Base-by-base conservation (phyloP, 1,140 invertebrate species). In the Diachasmimorpha longicaudata region DNA sequence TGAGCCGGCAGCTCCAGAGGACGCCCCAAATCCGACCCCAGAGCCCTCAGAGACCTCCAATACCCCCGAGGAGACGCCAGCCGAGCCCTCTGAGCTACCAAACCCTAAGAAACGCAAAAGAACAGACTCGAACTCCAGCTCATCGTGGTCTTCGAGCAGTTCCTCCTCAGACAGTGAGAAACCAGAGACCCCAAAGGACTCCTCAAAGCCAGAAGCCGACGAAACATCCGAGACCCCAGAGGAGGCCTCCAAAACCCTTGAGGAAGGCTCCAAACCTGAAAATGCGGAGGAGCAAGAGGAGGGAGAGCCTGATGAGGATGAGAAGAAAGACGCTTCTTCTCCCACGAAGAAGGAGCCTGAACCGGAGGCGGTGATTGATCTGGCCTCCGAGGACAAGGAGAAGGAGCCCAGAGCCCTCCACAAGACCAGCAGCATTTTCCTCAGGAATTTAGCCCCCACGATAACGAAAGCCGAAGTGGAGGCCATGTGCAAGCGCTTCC, bases 391-490 rank as follows among this genome's bases (percentile, higher is more conserved):
- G 79, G 88, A 89, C 19, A 87, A 90, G 81, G 83, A 91, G 90
- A 80, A 91, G 89, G 93, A 94, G 84, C 91, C 91, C 0, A 90
- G 93, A 74, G 93, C 93, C 23, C 87, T 95, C 21, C 98, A 99
- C 85, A 96, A 97, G 86, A 99, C 98, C 3, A 96, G 95, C 19
- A 99, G 98, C 0, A 99, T 99, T 77, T 99, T 99, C 83, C 90
- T 99, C 14, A 91, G 98, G 36, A 99, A 99, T 88, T 91, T 99
- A 37, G 96, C 98, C 0, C 97, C 98, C 0, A 95, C 95, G 2
- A 98, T 99, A 70, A 99, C 97, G 0, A 98, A 98, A 85, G 94
- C 96, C 67, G 98, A 99, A 92, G 95, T 99, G 5, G 98, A 99
- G 92, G 94, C 95, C n/a, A 94, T 99, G 90, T 99, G 98, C 87